These are phyloP conservation scores for Euglossa dilemma DNA, from an alignment of 1,140 invertebrate species.

Conservation along the genomic window DNA sequence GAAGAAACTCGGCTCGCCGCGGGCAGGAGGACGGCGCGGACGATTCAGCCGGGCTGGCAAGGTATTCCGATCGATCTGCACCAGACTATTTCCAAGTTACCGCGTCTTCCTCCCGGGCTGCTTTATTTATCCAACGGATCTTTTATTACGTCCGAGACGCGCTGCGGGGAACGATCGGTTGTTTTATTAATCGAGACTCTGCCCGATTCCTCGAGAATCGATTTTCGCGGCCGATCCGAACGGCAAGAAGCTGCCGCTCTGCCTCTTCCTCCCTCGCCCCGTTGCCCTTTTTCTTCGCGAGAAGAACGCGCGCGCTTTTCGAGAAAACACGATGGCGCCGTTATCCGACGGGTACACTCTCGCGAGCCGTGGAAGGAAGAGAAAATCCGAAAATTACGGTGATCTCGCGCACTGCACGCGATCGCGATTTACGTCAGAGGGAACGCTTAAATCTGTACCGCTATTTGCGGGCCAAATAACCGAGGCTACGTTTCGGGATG, in stretches of 20 bases:
- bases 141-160: constrained; percentile 9
- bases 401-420: constrained; percentile 10
- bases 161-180: background rate
- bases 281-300: too few relatives aligned
- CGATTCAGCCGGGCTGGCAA: background rate
- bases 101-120: background rate
- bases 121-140: constrained; percentile 26
- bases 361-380: background rate
- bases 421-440: constrained; percentile 14
- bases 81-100: constrained; percentile 10
- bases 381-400: constrained; percentile 26
- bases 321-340: background rate
- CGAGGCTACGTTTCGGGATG: background rate
- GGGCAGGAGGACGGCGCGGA: too few relatives aligned
- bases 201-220: background rate
- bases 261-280: too few relatives aligned
- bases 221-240: background rate
- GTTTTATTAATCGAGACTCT: constrained; percentile 2
- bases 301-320: background rate
- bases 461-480: constrained; percentile 4
- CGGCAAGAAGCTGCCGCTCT: too few relatives aligned
- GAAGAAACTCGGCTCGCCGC: background rate
- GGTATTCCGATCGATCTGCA: constrained; percentile 15
- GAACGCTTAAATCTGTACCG: constrained; percentile 30
- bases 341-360: background rate